A percentile compares a stretch with the other conserved stretches of the same genome.
Conservation (phyloP, 37 sponge, comb jelly and placozoan species). For the Agelas oroides region DNA sequence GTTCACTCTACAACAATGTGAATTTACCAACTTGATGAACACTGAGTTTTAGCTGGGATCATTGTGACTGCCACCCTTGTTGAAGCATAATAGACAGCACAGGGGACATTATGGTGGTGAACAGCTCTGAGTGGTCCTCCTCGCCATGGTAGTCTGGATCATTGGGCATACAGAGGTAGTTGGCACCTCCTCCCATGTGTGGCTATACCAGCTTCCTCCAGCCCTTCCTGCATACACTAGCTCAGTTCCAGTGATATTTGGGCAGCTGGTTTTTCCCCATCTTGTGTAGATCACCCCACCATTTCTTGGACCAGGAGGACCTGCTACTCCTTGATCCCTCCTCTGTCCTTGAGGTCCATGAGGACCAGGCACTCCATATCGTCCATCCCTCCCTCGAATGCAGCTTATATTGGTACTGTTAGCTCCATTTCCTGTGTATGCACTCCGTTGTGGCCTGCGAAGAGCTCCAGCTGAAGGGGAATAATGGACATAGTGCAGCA, state of each 20-base stretch:
- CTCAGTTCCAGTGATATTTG: constrained; percentile 25
- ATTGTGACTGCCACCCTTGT: constrained; percentile 5
- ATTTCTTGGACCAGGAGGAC: constrained; percentile 31
- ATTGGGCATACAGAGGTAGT: constrained; percentile 61
- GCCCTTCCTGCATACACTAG: constrained; percentile 43
- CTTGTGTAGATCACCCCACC: constrained; percentile 53
- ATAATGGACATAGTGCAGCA: no score
- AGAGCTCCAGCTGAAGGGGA: no score
- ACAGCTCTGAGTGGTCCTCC: neutral
- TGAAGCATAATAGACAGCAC: constrained; percentile 61
- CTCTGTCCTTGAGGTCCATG: no score
- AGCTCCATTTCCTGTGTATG: no score
- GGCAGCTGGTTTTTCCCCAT: constrained; percentile 66
- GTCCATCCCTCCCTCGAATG: no score
- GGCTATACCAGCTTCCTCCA: constrained; percentile 8
- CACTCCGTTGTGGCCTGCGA: no score
- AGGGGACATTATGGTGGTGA: constrained; percentile 28
- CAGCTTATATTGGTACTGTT: no score
- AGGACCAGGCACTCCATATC: no score
- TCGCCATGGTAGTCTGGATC: constrained; percentile 22
- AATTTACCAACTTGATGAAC: constrained; percentile 45
- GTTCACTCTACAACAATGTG: no score
- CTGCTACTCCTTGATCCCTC: no score
- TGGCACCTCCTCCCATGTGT: constrained; percentile 56
- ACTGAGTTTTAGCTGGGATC: constrained; percentile 55